phyloP scores from a whole-genome alignment of 2,797 vertebrate genomes.

The Lagodon rhomboides region DNA sequence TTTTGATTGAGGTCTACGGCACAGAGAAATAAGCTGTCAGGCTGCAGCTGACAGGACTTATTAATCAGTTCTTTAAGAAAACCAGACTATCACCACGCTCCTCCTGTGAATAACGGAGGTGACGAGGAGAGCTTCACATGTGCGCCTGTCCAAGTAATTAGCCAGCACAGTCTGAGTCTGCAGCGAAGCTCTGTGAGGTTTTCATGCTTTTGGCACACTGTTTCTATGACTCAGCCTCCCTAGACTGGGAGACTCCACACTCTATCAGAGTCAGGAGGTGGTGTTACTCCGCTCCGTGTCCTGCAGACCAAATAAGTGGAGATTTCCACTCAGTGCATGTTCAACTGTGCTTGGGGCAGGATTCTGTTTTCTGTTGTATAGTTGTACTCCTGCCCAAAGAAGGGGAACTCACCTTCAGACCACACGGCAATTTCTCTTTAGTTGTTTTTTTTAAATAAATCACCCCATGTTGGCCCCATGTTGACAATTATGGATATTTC shows the following conservation, averaged over 20 bases:
- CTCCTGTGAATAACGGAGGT: constrained; percentile 32
- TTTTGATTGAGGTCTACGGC: not conserved
- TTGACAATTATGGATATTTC: not conserved
- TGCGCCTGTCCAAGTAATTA: constrained; percentile 48
- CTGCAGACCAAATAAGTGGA: constrained; percentile 34
- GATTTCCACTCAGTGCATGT: constrained; percentile 29
- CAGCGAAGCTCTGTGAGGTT: constrained; percentile 47
- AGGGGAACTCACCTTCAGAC: not conserved
- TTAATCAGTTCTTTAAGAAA: constrained; percentile 17
- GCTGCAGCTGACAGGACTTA: constrained; percentile 3
- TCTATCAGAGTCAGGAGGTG: constrained; percentile 38
- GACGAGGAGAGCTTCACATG: constrained; percentile 22
- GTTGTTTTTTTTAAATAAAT: not conserved
- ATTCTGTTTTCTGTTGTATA: not conserved
- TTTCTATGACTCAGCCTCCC: constrained; percentile 66
- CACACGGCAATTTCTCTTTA: not conserved
- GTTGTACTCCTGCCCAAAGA: constrained; percentile 17
- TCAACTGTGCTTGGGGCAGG: constrained; percentile 2
- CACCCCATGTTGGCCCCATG: not conserved
- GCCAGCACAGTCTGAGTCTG: constrained; percentile 41
- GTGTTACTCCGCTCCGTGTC: constrained; percentile 38
- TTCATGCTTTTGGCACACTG: constrained; percentile 54
- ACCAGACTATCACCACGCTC: not conserved
- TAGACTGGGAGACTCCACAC: constrained; percentile 70
- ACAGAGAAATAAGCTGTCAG: not conserved